These are phyloP conservation scores for Aporophyla lueneburgensis DNA, from an alignment of 2,888 invertebrate genomes.

Conservation along the genomic window DNA sequence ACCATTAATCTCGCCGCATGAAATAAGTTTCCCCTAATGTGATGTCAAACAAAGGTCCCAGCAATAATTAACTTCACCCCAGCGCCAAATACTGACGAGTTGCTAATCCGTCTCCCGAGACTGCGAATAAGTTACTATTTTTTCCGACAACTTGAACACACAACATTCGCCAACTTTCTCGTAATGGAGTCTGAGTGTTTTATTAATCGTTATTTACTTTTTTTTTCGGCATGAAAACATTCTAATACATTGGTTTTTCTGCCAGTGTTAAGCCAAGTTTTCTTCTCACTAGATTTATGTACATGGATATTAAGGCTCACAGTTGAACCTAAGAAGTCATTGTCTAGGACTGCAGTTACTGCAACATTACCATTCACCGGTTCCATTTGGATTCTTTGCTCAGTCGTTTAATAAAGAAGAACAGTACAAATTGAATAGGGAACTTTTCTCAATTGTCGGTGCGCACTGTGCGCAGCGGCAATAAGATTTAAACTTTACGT, in stretches of 20 bases:
- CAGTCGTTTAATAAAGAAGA: slow-evolving; percentile 64
- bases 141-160: slow-evolving; percentile 20
- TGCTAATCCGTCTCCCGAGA: slow-evolving; percentile 53
- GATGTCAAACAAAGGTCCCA: slow-evolving; percentile 34
- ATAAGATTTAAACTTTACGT: slow-evolving; percentile 81
- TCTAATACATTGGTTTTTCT: neutral
- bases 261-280: neutral
- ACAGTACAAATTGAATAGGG: slow-evolving; percentile 67
- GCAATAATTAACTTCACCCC: slow-evolving; percentile 23
- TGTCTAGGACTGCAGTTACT: slow-evolving; percentile 25
- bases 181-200: slow-evolving; percentile 24
- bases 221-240: slow-evolving; percentile 9
- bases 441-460: slow-evolving; percentile 68
- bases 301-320: slow-evolving; percentile 13
- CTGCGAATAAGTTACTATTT: slow-evolving; percentile 39
- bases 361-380: slow-evolving; percentile 53
- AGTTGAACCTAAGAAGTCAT: slow-evolving; percentile 3
- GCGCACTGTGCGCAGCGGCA: slow-evolving; percentile 60
- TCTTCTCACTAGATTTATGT: slow-evolving; percentile 10
- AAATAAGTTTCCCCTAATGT: slow-evolving; percentile 4
- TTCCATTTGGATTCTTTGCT: slow-evolving; percentile 50
- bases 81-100: slow-evolving; percentile 30
- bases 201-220: slow-evolving; percentile 14
- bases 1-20: neutral
- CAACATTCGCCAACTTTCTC: slow-evolving; percentile 15